Percentiles rank a stretch among this genome's conserved stretches.
Evolutionary conservation across 2,888 invertebrate species (phyloP).

Genomic region (Lysandra bellargus): DNA sequence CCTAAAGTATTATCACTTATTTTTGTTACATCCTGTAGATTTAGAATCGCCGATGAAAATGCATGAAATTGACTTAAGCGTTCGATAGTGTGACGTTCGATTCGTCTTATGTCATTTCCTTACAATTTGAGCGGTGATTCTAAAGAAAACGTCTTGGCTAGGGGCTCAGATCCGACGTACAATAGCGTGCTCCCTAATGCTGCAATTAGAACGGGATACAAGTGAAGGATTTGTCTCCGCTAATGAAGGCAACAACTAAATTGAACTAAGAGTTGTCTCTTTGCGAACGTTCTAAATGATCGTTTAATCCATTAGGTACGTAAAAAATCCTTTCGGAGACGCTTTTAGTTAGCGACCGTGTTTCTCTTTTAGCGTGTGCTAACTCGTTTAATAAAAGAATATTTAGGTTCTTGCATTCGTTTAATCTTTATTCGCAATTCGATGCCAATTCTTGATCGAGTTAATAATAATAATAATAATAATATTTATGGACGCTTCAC

Average conservation of each 20-base stretch:
- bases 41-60: too few relatives aligned
- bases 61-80: too few relatives aligned
- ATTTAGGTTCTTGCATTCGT: background rate
- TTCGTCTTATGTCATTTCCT: too few relatives aligned
- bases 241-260: conserved; percentile 68
- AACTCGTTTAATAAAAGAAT: background rate
- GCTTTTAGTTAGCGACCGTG: conserved; percentile 16
- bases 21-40: too few relatives aligned
- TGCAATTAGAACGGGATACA: conserved; percentile 68
- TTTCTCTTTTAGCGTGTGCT: background rate
- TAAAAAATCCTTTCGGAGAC: conserved; percentile 2
- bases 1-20: too few relatives aligned
- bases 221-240: conserved; percentile 68
- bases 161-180: conserved; percentile 42
- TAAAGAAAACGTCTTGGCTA: too few relatives aligned
- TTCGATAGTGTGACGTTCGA: too few relatives aligned
- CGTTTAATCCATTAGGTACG: conserved; percentile 24
- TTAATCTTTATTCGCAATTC: background rate
- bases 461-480: too few relatives aligned
- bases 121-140: too few relatives aligned
- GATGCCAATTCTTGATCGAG: too few relatives aligned
- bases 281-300: conserved; percentile 30
- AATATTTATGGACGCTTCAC: too few relatives aligned
- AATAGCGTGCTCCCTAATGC: conserved; percentile 68
- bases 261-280: conserved; percentile 42